These are phyloP conservation scores for Lucinisca nassula DNA, from an alignment of 2,888 invertebrate genomes.

Conservation along the genomic window DNA sequence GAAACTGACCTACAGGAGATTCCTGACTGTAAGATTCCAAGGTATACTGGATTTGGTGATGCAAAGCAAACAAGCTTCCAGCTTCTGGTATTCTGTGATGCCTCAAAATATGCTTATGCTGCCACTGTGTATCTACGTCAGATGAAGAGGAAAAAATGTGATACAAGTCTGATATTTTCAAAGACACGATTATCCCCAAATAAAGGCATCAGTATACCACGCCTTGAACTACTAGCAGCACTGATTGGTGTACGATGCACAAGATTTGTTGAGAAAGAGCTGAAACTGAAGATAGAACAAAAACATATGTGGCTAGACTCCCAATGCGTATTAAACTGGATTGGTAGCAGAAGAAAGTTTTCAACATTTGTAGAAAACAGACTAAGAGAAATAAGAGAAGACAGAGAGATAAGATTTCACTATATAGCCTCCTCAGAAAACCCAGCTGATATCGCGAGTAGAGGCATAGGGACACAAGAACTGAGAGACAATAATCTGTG, in stretches of 20 bases:
- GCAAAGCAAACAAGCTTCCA: background rate
- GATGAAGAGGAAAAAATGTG: background rate
- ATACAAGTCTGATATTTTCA: background rate
- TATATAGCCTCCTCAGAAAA: background rate
- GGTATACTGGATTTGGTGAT: background rate
- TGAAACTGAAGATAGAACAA: background rate
- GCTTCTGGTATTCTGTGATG: constrained; percentile 19
- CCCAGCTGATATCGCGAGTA: background rate
- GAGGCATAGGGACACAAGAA: background rate
- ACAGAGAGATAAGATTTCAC: background rate
- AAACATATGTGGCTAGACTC: background rate
- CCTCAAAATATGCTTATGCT: constrained; percentile 1
- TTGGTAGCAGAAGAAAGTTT: background rate
- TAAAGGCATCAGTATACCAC: constrained; percentile 17
- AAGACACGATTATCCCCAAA: constrained; percentile 27
- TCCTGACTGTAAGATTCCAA: background rate
- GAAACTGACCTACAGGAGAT: background rate
- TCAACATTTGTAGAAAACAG: background rate
- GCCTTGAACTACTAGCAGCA: constrained; percentile 24
- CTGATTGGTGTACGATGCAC: constrained; percentile 19
- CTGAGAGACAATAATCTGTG: background rate
- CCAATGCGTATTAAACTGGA: background rate
- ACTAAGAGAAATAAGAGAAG: background rate
- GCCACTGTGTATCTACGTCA: background rate
- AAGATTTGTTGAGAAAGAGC: background rate